A percentile compares a stretch with the other conserved stretches of the same genome.
Evolutionary conservation across 2,113 vertebrate genomes (phyloP).

Genomic region (Xiphophorus maculatus): DNA sequence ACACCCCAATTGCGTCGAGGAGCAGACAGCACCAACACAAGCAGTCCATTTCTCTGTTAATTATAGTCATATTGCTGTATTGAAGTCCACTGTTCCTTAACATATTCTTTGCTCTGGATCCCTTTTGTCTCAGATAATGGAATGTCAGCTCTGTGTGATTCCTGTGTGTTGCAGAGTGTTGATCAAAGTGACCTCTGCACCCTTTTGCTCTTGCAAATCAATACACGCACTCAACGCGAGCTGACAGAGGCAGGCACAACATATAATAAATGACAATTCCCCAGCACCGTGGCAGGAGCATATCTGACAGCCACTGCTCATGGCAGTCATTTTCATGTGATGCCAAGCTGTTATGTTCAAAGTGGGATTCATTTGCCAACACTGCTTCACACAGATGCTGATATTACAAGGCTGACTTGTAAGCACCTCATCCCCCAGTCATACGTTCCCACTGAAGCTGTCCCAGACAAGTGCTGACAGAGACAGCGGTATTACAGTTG

Average conservation of each 20-base stretch:
- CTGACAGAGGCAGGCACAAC: conserved; percentile 87
- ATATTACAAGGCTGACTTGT: conserved; percentile 88
- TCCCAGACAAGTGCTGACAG: conserved; percentile 79
- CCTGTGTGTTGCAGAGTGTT: conserved; percentile 81
- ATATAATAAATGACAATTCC: conserved; percentile 91
- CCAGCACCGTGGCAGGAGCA: conserved; percentile 80
- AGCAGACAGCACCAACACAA: conserved; percentile 62
- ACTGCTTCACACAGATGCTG: conserved; percentile 84
- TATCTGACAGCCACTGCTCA: conserved; percentile 86
- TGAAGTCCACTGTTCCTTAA: conserved; percentile 84
- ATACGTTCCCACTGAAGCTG: conserved; percentile 75
- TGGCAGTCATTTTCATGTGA: conserved; percentile 89
- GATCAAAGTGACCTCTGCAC: conserved; percentile 93
- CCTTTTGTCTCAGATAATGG: conserved; percentile 88
- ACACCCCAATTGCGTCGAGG: conserved; percentile 64
- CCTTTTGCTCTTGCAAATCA: conserved; percentile 86
- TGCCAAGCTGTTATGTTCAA: conserved; percentile 88
- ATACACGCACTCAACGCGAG: conserved; percentile 82
- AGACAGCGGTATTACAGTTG: conserved; percentile 85
- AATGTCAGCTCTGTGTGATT: conserved; percentile 85
- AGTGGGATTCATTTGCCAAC: conserved; percentile 86
- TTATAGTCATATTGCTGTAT: conserved; percentile 87
- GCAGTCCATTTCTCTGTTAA: conserved; percentile 85
- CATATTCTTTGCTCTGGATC: conserved; percentile 86
- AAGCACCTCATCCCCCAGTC: conserved; percentile 83